phyloP scores from a whole-genome alignment of 2,113 vertebrate species.

The Peromyscus maniculatus region DNA sequence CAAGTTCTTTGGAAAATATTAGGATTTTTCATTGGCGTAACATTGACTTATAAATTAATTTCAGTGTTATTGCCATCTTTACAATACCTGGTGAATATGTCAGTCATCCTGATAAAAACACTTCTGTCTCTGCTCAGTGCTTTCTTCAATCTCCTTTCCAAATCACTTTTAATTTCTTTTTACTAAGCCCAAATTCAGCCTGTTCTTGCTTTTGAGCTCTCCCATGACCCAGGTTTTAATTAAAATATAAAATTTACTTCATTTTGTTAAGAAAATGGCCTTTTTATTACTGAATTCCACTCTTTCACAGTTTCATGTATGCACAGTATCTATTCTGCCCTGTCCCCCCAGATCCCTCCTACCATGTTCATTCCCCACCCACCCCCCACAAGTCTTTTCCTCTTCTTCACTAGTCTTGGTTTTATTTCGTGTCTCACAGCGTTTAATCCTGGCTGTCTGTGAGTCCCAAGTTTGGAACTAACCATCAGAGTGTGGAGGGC shows the following conservation, averaged over 20 bases:
- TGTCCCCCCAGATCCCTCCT: background rate
- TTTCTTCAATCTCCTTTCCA: background rate
- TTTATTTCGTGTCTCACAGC: background rate
- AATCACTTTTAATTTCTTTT: background rate
- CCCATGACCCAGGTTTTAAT: background rate
- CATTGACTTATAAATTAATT: constrained; percentile 7
- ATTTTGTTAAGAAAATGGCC: background rate
- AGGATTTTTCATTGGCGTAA: background rate
- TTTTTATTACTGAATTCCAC: background rate
- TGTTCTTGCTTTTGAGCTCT: background rate
- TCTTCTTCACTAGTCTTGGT: no score
- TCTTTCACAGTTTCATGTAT: no score
- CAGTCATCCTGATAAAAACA: background rate
- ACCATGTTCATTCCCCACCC: no score
- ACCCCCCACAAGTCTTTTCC: background rate
- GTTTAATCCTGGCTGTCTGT: background rate
- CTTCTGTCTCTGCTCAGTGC: background rate
- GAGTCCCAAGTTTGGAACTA: background rate
- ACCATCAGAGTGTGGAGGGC: no score
- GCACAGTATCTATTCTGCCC: background rate
- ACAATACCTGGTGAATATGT: background rate
- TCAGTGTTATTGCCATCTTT: background rate
- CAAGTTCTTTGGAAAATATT: background rate
- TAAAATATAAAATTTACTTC: background rate
- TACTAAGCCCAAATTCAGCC: background rate